Base-by-base conservation (phyloP, 92 coral and sea anemone genomes). In the Umimayanthus chanpuru region DNA sequence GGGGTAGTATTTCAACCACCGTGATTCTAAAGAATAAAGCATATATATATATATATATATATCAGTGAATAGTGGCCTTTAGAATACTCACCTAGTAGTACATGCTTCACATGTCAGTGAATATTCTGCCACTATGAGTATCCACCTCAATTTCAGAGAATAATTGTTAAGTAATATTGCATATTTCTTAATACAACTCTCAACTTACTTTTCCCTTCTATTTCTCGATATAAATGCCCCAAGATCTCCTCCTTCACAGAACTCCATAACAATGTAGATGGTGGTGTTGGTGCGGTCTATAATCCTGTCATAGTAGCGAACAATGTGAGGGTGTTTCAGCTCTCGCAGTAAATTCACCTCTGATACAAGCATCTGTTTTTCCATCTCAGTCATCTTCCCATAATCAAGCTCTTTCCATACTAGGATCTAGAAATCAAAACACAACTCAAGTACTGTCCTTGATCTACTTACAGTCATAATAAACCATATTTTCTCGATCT, bases 321-420 rank as follows among this genome's bases (percentile, higher is more conserved):
- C 99, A 75, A 97, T 97, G 49, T 97, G 94, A 7, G 99, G 99
- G 76, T 97, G 99, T 43, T 94, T 97, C 12, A 97, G 86, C 85
- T 97, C 99, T 79, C 99, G 93, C 58, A 97, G 77, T 20, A 97
- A 93, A 86, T 97, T 97, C 89, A 97, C 99, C 79, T 97, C 99
- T 43, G 99, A 97, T 25, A 97, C 99, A 32, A 97, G 94, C 98
- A 97, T 93, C 82, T 97, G 97, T 44, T 97, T 97, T 77, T 97
- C 99, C 79, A 86, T 86, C 79, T 97, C 99, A 3, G 99, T 82
- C 99, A 97, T 97, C 80, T 93, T 93, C 3, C 99, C 99, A 89
- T 97, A 97, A 90, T 97, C 98, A 18, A 97, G 90, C 86, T 96
- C 98, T 76, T 96, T 96, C 99, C 99, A 96, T 14, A 97, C 99